Conservation (phyloP, 2,113 vertebrate species). For the Alces alces region DNA sequence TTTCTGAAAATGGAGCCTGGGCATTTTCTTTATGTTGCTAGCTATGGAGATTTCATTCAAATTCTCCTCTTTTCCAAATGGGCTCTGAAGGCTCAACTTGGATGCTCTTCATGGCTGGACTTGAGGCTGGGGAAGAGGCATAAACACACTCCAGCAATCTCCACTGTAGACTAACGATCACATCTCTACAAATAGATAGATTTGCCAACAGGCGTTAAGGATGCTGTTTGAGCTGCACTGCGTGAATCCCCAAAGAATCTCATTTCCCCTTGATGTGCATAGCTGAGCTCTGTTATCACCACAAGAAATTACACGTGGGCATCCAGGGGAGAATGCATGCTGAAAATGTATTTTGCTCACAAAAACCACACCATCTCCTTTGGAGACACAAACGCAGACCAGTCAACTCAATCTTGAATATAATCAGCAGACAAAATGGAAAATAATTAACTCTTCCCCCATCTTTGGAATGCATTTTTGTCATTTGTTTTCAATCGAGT, state of each 20-base stretch:
- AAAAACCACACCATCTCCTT: conserved; percentile 28
- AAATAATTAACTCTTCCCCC: conserved; percentile 53
- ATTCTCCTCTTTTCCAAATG: conserved; percentile 18
- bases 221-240: neutral
- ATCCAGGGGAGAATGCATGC: neutral
- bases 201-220: conserved; percentile 41
- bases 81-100: conserved; percentile 28
- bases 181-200: conserved; percentile 40
- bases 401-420: conserved; percentile 20
- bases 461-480: neutral
- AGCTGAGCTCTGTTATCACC: conserved; percentile 21
- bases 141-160: neutral
- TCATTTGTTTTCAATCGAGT: conserved; percentile 54
- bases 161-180: conserved; percentile 23
- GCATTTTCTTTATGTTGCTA: conserved; percentile 23
- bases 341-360: conserved; percentile 39
- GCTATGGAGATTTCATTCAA: conserved; percentile 41
- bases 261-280: conserved; percentile 26
- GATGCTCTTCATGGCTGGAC: conserved; percentile 35
- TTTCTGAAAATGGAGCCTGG: conserved; percentile 43
- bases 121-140: neutral
- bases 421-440: neutral
- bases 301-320: conserved; percentile 34
- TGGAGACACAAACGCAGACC: conserved; percentile 20
- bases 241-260: conserved; percentile 2